Evolutionary conservation across 2,888 invertebrate genomes (phyloP).

Genomic region (Nephrotoma flavescens): DNA sequence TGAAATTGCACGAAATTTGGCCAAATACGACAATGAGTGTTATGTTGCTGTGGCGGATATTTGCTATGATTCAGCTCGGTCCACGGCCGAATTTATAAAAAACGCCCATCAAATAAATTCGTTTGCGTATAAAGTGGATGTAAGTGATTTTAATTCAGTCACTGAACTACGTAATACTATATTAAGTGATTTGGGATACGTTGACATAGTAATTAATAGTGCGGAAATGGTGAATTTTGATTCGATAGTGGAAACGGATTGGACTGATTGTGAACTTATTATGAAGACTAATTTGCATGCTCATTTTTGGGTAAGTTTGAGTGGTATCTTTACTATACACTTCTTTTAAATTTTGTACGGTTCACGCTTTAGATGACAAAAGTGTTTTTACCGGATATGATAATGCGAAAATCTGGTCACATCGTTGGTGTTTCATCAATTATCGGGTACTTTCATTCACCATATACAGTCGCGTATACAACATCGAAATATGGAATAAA

Average conservation of each 20-base stretch:
- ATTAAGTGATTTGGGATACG: constrained; percentile 22
- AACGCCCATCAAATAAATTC: constrained; percentile 8
- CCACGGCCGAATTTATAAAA: constrained; percentile 9
- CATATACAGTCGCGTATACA: constrained; percentile 3
- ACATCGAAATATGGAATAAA: constrained; percentile 8
- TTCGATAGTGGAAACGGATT: constrained; percentile 26
- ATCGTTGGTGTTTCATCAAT: constrained; percentile 8
- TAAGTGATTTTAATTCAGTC: constrained; percentile 8
- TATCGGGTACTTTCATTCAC: neutral
- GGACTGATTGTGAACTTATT: constrained; percentile 30
- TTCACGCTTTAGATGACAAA: constrained; percentile 5
- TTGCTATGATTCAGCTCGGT: constrained; percentile 7
- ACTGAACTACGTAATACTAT: constrained; percentile 9
- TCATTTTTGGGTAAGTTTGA: constrained; percentile 31
- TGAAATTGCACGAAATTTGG: constrained; percentile 17
- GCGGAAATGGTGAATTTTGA: constrained; percentile 32
- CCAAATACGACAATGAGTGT: constrained; percentile 14
- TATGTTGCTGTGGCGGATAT: constrained; percentile 12
- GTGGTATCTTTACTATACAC: constrained; percentile 10
- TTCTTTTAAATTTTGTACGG: neutral
- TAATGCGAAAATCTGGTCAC: constrained; percentile 1
- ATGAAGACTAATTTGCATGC: constrained; percentile 32
- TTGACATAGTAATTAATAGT: constrained; percentile 35
- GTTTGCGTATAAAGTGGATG: constrained; percentile 6
- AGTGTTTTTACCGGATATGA: constrained; percentile 7